Base-by-base conservation (phyloP, 2,113 vertebrate genomes). In the Orycteropus afer region DNA sequence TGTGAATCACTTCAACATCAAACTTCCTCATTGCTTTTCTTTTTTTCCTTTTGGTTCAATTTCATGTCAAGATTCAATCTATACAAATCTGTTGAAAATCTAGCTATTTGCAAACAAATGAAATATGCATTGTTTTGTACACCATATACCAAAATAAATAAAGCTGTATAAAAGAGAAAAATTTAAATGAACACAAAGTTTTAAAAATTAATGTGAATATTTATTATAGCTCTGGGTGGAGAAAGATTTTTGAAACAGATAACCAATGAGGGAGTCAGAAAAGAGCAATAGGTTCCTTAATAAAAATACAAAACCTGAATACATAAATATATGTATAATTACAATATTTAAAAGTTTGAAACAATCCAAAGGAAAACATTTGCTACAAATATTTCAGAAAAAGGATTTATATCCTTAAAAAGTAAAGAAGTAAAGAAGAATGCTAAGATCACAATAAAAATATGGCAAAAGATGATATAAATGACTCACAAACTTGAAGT, bases 31-130 rank as follows among this genome's bases (percentile, higher is more conserved):
- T 2, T 47, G 59, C 27, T n/a, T 20, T n/a, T 9, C 7, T 37
- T 18, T n/a, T 17, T 29, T 49, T 25, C 7, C 32, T 1, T 37
- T 59, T 89, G 53, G 47, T 86, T 37, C 34, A 55, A 86, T 78
- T 83, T 82, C 77, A 87, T n/a, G 11, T 74, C 22, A 86, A 94
- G 51, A 96, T 82, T 86, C 69, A 86, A n/a, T 42, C 51, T 49
- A 79, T 34, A 5, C 10, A 57, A 90, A 94, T 96, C 82, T 95
- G 78, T 78, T 53, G 27, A 89, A 94, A 96, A 89, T 78, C 61
- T 92, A 65, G 29, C 45, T 91, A 74, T 92, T 93, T 95, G 82
- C n/a, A 89, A 96, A 86, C 78, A 80, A 94, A 93, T 71, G 57
- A 81, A 86, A 94, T 65, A 53, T 59, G 17, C 82, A 37, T 86